Base-by-base conservation (phyloP, 2,113 vertebrate species). In the Hemiscyllium ocellatum region DNA sequence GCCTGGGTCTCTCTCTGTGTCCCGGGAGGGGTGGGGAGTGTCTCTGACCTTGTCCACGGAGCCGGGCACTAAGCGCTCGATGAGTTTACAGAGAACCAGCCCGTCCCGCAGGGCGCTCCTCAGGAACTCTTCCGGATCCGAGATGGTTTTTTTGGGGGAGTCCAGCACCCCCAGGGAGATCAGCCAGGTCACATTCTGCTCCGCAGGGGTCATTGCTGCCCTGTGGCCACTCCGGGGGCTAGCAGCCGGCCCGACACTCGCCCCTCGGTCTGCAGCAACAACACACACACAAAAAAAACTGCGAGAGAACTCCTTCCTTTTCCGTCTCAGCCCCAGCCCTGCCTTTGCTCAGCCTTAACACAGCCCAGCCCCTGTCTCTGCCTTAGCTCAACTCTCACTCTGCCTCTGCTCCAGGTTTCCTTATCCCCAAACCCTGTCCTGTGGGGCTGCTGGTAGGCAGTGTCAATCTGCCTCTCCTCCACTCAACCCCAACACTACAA, bases 111-210 rank as follows among this genome's bases (percentile, higher is more conserved):
- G 96, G 4, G 98, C 98, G 12, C 97, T 96, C 97, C 98, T 99
- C 96, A 99, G 96, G 97, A 99, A 99, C 72, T 98, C 98, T 96
- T 98, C 98, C 0, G 99, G 99, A 97, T 99, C 98, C 37, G 98
- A 98, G 95, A 99, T 97, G 76, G 97, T 98, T 97, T 99, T 99
- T 96, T 99, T 99, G 0, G 99, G 99, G 47, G 99, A 99, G 97
- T 99, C 98, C 95, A 99, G 97, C 95, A 99, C 99, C 96, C 99
- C 99, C 76, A 99, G 96, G 0, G 99, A 99, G 96, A 99, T 99
- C 1, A 99, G 98, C 99, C 99, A 99, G 3, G 99, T 99, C 96
- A 99, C 99, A 0, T 97, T 97, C 96, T 98, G 98, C 96, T 99
- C 99, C 97, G 99, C 98, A 95, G 98, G 98, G 97, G 99, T 99